Percentiles rank a stretch among this genome's conserved stretches.
These are phyloP conservation scores for Cuculus canorus DNA, from an alignment of 2,797 vertebrate species.

Conservation along the genomic window DNA sequence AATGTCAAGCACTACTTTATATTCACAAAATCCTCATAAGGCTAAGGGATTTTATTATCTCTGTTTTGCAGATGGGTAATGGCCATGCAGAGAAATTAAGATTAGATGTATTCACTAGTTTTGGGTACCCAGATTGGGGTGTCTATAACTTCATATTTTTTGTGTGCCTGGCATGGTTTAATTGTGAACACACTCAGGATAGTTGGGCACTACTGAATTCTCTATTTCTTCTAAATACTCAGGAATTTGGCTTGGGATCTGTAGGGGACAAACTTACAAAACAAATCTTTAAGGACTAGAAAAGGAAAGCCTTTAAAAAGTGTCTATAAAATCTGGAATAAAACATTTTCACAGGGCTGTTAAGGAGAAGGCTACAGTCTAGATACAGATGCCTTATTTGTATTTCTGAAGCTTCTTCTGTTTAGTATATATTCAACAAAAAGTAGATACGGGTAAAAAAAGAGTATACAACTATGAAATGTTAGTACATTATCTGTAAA, in stretches of 20 bases:
- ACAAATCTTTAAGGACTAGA: neutral
- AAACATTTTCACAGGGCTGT: neutral
- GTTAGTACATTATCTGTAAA: neutral
- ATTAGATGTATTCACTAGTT: neutral
- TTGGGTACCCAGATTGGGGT: neutral
- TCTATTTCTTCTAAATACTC: neutral
- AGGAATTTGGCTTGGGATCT: neutral
- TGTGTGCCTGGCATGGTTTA: neutral
- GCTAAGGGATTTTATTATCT: slow-evolving; percentile 40
- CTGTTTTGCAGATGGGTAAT: neutral
- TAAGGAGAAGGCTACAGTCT: neutral
- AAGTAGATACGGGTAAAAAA: neutral
- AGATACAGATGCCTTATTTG: neutral
- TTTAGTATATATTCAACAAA: neutral
- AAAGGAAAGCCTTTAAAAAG: neutral
- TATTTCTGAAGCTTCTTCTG: neutral
- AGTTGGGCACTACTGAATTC: neutral
- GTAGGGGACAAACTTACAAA: neutral
- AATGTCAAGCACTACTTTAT: slow-evolving; percentile 6
- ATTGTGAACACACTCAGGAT: neutral
- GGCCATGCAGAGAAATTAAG: neutral
- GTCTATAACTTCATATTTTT: neutral
- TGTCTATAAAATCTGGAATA: neutral
- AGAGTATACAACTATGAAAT: neutral
- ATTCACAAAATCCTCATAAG: slow-evolving; percentile 11